Conservation (phyloP, 2,888 invertebrate genomes). For the Apocheima hispidaria region DNA sequence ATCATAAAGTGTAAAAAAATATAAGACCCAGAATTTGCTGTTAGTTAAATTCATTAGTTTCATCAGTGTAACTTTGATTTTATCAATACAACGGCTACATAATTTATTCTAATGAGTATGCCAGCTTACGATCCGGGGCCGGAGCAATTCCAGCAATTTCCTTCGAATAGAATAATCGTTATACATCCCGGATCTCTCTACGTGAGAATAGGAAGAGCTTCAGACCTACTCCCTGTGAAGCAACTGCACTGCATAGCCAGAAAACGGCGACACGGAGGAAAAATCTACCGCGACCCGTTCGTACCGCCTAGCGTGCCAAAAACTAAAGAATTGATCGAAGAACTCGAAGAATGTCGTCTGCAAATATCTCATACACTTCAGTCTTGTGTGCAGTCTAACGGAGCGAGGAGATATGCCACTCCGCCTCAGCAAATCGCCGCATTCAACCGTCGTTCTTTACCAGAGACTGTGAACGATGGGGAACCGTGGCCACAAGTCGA, state of each 20-base stretch:
- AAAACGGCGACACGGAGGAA: conserved; percentile 84
- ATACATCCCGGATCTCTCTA: conserved; percentile 97
- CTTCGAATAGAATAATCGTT: conserved; percentile 94
- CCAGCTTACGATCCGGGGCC: conserved; percentile 72
- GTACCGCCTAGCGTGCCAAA: conserved; percentile 88
- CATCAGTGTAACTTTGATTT: neutral
- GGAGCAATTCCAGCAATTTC: conserved; percentile 87
- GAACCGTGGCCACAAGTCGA: conserved; percentile 88
- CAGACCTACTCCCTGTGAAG: conserved; percentile 94
- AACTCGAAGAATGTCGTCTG: conserved; percentile 93
- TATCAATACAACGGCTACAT: neutral
- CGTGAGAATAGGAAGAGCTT: conserved; percentile 95
- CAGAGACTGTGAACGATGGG: conserved; percentile 87
- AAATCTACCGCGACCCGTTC: conserved; percentile 87
- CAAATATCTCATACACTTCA: conserved; percentile 95
- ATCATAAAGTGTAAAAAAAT: too few species aligned
- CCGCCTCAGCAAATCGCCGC: conserved; percentile 96
- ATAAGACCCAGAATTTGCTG: too few species aligned
- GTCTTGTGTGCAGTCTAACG: conserved; percentile 93
- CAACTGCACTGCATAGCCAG: conserved; percentile 95
- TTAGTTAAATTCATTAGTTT: neutral
- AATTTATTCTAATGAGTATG: conserved; percentile 63
- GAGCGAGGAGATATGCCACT: conserved; percentile 92
- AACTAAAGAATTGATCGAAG: conserved; percentile 89
- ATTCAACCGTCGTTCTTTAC: conserved; percentile 92